phyloP scores from a whole-genome alignment of 2,888 invertebrate genomes.

The Zaprionus lineosus region DNA sequence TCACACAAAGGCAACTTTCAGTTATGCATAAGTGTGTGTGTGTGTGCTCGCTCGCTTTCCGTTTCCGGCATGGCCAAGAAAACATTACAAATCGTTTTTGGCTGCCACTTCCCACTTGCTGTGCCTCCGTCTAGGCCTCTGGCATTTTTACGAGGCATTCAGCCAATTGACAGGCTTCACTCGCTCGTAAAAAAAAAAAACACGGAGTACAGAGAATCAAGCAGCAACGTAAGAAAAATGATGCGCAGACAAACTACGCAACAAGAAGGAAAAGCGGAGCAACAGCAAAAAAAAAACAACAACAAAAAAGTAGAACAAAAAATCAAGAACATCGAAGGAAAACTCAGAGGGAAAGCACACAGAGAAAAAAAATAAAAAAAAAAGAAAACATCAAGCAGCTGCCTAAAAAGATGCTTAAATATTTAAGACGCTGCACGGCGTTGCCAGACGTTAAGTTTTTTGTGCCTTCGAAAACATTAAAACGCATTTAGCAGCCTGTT shows the following conservation, averaged over 20 bases:
- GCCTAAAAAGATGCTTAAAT: slow-evolving; percentile 71
- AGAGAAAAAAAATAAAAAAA: neutral
- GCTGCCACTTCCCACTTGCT: slow-evolving; percentile 39
- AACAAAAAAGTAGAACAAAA: slow-evolving; percentile 12
- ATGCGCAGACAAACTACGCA: slow-evolving; percentile 67
- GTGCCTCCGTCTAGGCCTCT: slow-evolving; percentile 59
- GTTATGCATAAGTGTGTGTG: slow-evolving; percentile 17
- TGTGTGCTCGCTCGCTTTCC: slow-evolving; percentile 60
- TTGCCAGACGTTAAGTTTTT: slow-evolving; percentile 48
- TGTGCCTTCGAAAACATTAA: slow-evolving; percentile 63
- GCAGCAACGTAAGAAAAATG: slow-evolving; percentile 68
- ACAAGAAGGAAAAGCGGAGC: neutral
- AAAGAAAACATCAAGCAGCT: slow-evolving; percentile 24
- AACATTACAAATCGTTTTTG: slow-evolving; percentile 78
- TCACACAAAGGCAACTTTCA: neutral
- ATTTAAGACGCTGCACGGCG: slow-evolving; percentile 57
- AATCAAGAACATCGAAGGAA: neutral
- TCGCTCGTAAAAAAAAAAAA: slow-evolving; percentile 68
- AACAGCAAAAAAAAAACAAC: slow-evolving; percentile 18
- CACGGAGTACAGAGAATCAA: slow-evolving; percentile 44
- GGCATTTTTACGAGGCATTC: slow-evolving; percentile 78
- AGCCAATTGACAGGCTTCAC: slow-evolving; percentile 79
- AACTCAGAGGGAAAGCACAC: neutral
- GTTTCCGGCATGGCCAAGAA: slow-evolving; percentile 69
- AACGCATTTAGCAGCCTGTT: slow-evolving; percentile 72